These are phyloP conservation scores for Drosophila gaucha DNA, from an alignment of 2,888 invertebrate genomes.

Conservation along the genomic window DNA sequence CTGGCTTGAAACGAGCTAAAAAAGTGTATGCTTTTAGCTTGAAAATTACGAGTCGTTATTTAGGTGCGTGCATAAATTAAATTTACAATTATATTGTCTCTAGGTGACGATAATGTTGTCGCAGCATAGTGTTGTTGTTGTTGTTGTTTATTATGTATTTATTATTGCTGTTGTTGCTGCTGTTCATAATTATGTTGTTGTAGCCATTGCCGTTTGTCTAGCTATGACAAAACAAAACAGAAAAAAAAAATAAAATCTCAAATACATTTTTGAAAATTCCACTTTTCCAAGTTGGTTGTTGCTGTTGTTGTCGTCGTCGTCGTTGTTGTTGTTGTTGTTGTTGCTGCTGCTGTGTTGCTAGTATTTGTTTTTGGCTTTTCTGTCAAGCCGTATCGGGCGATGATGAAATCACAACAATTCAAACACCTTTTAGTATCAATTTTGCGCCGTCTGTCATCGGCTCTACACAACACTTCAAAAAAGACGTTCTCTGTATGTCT, in stretches of 20 bases:
- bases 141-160: conserved; percentile 17
- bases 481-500: not conserved
- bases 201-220: conserved; percentile 47
- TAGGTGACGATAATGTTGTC: conserved; percentile 80
- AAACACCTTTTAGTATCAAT: conserved; percentile 80
- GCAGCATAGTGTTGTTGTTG: conserved; percentile 17
- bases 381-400: conserved; percentile 76
- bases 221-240: conserved; percentile 31
- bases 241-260: conserved; percentile 21
- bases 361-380: conserved; percentile 69
- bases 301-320: conserved; percentile 6
- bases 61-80: conserved; percentile 67
- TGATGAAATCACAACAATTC: conserved; percentile 81
- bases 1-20: conserved; percentile 17
- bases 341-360: not conserved
- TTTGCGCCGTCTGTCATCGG: conserved; percentile 67
- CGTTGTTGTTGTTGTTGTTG: not conserved
- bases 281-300: conserved; percentile 67
- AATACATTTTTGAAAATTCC: conserved; percentile 70
- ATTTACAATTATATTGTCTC: conserved; percentile 76
- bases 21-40: conserved; percentile 2
- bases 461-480: conserved; percentile 6
- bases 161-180: conserved; percentile 40
- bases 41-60: conserved; percentile 36
- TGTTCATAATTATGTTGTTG: conserved; percentile 73